Percentiles rank a stretch among this genome's conserved stretches.
These are phyloP conservation scores for Aporrectodea caliginosa DNA, from an alignment of 1,140 invertebrate species.

Conservation along the genomic window DNA sequence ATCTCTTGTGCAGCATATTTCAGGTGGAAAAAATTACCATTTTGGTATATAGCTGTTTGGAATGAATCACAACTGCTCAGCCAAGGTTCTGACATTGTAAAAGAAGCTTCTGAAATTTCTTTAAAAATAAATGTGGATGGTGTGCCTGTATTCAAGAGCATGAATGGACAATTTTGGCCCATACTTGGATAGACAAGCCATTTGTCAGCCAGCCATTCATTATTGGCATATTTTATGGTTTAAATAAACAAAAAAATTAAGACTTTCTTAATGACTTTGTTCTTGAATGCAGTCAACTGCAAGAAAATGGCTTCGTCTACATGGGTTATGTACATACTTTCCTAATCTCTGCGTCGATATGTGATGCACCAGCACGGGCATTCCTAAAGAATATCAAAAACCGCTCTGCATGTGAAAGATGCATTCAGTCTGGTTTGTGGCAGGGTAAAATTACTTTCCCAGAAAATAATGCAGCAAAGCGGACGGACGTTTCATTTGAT, in stretches of 20 bases:
- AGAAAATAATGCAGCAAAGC: slow-evolving; percentile 16
- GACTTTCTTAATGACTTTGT: slow-evolving; percentile 9
- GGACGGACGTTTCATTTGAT: slow-evolving; percentile 40
- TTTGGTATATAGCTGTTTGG: background rate
- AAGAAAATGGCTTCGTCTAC: background rate
- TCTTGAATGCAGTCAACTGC: background rate
- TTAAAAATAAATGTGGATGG: slow-evolving; percentile 22
- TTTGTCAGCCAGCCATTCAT: slow-evolving; percentile 13
- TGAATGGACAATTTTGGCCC: slow-evolving; percentile 27
- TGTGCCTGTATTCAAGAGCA: slow-evolving; percentile 64
- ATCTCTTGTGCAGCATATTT: no score
- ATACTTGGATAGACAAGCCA: background rate
- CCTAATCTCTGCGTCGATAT: background rate
- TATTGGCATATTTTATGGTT: slow-evolving; percentile 12
- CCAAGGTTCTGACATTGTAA: background rate
- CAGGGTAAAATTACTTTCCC: slow-evolving; percentile 35
- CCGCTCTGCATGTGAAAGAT: slow-evolving; percentile 19
- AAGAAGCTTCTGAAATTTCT: background rate
- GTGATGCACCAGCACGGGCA: slow-evolving; percentile 22
- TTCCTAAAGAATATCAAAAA: slow-evolving; percentile 8
- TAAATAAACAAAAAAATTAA: background rate
- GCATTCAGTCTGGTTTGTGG: background rate
- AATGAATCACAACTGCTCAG: background rate
- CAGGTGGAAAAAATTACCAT: background rate
- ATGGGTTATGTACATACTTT: background rate